Base-by-base conservation (phyloP, 2,888 invertebrate species). In the Leucophora obtusa region DNA sequence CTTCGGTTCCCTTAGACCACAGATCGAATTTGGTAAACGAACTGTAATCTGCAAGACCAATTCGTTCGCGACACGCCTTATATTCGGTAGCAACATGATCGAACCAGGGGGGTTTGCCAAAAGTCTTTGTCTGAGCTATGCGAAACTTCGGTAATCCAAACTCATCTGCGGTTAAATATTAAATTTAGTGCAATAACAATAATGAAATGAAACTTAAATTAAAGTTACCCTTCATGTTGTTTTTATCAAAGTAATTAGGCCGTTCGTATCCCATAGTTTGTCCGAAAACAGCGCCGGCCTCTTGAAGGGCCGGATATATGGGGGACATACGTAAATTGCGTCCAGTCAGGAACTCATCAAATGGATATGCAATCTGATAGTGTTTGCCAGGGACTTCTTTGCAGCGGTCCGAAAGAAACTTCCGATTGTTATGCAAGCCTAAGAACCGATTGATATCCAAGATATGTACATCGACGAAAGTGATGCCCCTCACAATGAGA, bases 251-350 rank as follows among this genome's bases (percentile, higher is more conserved):
- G 94, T 96, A 98, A 43, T 96, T 93, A 0, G 98, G 98, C 82
- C 98, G 92, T 89, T 99, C 99, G 89, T 98, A 99, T 0, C 98
- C 98, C 97, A 98, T 98, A 33, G 97, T 96, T 89, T 98, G 98
- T 0, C 97, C 97, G 89, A 99, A 99, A 7, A 97, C 95, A 0
- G 97, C 99, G 0, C 98, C 98, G 10, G 95, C 96, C 87, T 96
- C 96, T 83, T 95, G 93, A 15, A 98, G 91, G 77, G 96, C 95
- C 0, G 98, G 96, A 91, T 97, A 98, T 82, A 99, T 96, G 0
- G 98, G 98, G 0, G 98, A 98, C 93, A 97, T 96, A 66, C 99
- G 92, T 15, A 99, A 91, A 89, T 97, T 97, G 66, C 98, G 93
- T 0, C 97, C 84, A 0, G 95, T 96, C 87, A 94, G 92, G 86